phyloP scores from a whole-genome alignment of 2,113 vertebrate species.

The Colinus virginianus region DNA sequence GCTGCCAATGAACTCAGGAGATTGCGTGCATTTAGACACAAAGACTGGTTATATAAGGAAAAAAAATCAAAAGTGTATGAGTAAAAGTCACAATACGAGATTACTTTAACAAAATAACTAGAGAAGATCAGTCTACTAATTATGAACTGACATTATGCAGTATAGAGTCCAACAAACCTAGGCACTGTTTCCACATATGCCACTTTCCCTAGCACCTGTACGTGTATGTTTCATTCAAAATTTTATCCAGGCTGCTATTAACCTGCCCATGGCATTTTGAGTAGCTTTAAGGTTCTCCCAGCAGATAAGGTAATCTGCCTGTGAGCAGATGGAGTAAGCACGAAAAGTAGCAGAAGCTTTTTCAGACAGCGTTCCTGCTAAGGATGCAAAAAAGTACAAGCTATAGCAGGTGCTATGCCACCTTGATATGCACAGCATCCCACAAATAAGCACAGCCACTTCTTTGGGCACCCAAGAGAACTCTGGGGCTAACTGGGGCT shows the following conservation, averaged over 20 bases:
- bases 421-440: neutral
- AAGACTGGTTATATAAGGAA: neutral
- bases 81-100: neutral
- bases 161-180: neutral
- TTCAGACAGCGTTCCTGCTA: conserved; percentile 36
- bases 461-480: neutral
- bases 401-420: neutral
- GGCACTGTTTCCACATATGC: neutral
- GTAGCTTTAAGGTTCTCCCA: neutral
- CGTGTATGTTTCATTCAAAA: neutral
- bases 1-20: neutral
- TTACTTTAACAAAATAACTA: neutral
- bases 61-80: neutral
- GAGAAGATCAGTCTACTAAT: neutral
- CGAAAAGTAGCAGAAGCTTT: conserved; percentile 28
- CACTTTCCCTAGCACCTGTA: neutral
- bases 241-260: neutral
- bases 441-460: neutral
- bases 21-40: neutral
- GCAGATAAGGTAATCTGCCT: too few relatives aligned
- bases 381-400: neutral
- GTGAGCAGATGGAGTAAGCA: conserved; percentile 29
- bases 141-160: neutral
- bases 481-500: neutral
- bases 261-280: neutral